Conservation (phyloP, 2,797 vertebrate genomes). For the Nannoperca australis region DNA sequence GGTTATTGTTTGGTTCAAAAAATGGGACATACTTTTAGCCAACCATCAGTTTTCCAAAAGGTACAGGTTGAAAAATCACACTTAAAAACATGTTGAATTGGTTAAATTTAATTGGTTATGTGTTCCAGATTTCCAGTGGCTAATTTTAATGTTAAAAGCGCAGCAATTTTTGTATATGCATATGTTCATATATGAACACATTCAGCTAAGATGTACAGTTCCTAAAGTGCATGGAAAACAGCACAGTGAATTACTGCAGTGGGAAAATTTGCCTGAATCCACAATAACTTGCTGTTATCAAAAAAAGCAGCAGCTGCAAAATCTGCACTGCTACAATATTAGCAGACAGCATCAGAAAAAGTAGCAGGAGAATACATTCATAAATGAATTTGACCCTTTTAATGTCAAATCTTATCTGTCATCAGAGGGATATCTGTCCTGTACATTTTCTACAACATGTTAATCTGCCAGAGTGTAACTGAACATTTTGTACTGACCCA, state of each 20-base stretch:
- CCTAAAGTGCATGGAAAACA: background rate
- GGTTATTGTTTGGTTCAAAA: background rate
- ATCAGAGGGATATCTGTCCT: background rate
- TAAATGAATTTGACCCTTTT: conserved; percentile 29
- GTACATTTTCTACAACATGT: background rate
- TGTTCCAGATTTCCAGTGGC: background rate
- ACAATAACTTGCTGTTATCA: conserved; percentile 32
- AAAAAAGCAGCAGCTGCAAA: conserved; percentile 41
- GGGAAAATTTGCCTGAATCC: conserved; percentile 26
- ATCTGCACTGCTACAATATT: conserved; percentile 23
- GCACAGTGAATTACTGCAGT: conserved; percentile 17
- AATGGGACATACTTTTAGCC: background rate
- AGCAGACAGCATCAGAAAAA: conserved; percentile 21
- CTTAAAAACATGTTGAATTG: background rate
- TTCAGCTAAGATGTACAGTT: conserved; percentile 13
- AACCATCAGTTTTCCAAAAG: background rate
- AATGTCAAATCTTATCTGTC: conserved; percentile 16
- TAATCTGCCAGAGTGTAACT: background rate
- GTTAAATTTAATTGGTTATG: background rate
- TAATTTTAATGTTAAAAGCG: background rate
- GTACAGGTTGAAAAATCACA: background rate
- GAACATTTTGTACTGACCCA: background rate
- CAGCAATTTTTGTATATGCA: background rate
- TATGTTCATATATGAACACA: background rate
- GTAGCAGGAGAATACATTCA: background rate